Evolutionary conservation across 2,888 invertebrate species (phyloP), one percentile per base, ranked within the genome.

Genomic region (Lordiphosa fenestrarum): DNA sequence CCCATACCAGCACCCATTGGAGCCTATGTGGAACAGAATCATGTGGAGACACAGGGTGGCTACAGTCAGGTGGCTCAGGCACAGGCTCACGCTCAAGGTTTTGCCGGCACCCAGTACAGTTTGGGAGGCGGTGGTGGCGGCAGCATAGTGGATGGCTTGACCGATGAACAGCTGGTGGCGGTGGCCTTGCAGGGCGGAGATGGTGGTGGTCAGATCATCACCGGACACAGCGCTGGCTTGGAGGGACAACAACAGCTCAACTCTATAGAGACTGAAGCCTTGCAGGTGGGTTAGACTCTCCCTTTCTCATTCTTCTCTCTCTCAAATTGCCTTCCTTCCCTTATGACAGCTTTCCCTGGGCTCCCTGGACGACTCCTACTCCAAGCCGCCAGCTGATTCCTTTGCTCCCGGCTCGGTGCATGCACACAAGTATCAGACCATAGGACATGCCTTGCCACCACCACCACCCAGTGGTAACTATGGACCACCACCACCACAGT

Each of bases 1-100:
- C 96, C 96, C 15, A 95, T 96, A 60, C 93, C 95, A 6, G 95
- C 95, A 0, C 92, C 94, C 0, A 87, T 75, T 4, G 89, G 88
- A 0, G 64, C 84, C 23, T 84, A 83, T 46, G 70, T 88, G 7
- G 87, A 87, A 53, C 75, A 88, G 35, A 88, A 87, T 38, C 81
- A 84, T 30, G 87, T 88, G 23, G 87, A 88, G 19, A 85, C 85
- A 0, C 88, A 88, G 57, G 73, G 86, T 0, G 88, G 87, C 19
- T 88, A 88, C 50, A 87, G 84, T 35, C 77, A 86, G 7, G 87
- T 88, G 4, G 46, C 73, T 5, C 84, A 84, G 49, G 81, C 73
- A 3, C 52, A 66, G 1, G 38, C 73, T 4, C 52, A 66, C 1
- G 38, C 36, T 6, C 36, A 42, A n/a, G 55, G 38, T 0, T 44